A percentile compares a stretch with the other conserved stretches of the same genome.
Evolutionary conservation across 2,113 vertebrate species (phyloP).

Genomic region (Mus musculus): GRCm39 chr5:122576001-122576500

Average conservation of each 20-base stretch:
- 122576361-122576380: background rate
- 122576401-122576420: background rate
- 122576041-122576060: background rate
- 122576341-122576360: background rate
- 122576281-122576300: slow-evolving; percentile 99
- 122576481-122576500: too few relatives aligned
- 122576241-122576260: slow-evolving; percentile 97
- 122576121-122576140: background rate
- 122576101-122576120: background rate
- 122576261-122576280: slow-evolving; percentile 98
- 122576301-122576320: slow-evolving; percentile 93
- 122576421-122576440: background rate
- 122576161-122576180: background rate
- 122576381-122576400: background rate
- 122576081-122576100: background rate
- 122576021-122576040: background rate
- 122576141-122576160: background rate
- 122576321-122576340: background rate
- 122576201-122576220: slow-evolving; percentile 97
- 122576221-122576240: slow-evolving; percentile 97
- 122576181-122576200: slow-evolving; percentile 94
- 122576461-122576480: background rate
- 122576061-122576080: background rate
- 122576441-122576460: background rate
- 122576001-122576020: background rate